phyloP scores from a whole-genome alignment of 2,888 invertebrate species.

The Pristionchus japonicus region DNA sequence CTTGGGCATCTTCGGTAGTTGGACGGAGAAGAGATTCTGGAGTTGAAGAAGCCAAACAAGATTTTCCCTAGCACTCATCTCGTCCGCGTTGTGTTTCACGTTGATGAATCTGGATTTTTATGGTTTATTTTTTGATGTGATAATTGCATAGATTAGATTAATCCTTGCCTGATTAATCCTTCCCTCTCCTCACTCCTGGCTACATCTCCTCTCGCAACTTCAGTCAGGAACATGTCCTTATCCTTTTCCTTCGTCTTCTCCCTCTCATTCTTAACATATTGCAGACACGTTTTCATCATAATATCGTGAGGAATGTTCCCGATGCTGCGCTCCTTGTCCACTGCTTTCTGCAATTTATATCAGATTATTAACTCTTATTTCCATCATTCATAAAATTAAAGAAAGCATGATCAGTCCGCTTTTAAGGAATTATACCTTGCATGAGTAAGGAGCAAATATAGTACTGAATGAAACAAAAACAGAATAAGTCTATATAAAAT shows the following conservation, averaged over 20 bases:
- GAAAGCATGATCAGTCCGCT: too few species aligned
- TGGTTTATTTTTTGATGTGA: neutral
- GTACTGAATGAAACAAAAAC: too few species aligned
- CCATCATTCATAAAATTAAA: too few species aligned
- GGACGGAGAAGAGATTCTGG: slow-evolving; percentile 83
- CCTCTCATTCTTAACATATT: neutral
- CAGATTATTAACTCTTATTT: too few species aligned
- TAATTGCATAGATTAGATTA: neutral
- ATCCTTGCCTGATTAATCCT: slow-evolving; percentile 52
- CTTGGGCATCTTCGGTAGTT: slow-evolving; percentile 94
- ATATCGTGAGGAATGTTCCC: neutral
- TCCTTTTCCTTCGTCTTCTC: slow-evolving; percentile 37
- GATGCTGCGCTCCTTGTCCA: neutral
- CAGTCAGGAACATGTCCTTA: slow-evolving; percentile 48
- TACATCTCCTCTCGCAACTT: slow-evolving; percentile 51
- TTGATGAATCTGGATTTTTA: slow-evolving; percentile 81
- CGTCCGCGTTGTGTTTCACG: slow-evolving; percentile 89
- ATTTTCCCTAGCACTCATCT: slow-evolving; percentile 77
- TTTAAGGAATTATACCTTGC: too few species aligned
- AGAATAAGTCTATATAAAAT: too few species aligned
- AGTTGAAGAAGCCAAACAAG: slow-evolving; percentile 70
- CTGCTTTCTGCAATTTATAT: neutral
- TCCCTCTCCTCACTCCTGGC: slow-evolving; percentile 55
- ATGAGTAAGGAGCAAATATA: too few species aligned
- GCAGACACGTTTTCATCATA: slow-evolving; percentile 12